Conservation (phyloP, 2,888 invertebrate genomes). For the Belgica antarctica region DNA sequence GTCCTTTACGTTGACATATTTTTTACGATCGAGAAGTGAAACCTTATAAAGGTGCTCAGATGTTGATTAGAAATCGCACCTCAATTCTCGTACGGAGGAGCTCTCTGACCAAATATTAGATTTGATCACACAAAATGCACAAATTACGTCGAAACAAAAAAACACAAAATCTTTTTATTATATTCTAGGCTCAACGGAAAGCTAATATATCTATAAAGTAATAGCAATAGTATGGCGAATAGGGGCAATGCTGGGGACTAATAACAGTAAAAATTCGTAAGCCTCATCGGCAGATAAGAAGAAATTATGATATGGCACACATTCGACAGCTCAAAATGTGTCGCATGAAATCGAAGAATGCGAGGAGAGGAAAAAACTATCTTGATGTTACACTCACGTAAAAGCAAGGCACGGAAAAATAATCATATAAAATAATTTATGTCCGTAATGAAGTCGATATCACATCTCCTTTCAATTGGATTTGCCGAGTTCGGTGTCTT, state of each 20-base stretch:
- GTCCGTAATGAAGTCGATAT: constrained; percentile 27
- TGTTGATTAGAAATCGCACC: constrained; percentile 37
- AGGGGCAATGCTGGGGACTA: not conserved
- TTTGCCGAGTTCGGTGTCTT: too few species aligned
- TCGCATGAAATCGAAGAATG: not conserved
- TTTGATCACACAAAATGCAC: not conserved
- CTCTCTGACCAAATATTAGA: constrained; percentile 5
- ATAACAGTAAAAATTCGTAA: constrained; percentile 11
- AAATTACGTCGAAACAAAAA: constrained; percentile 6
- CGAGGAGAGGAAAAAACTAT: not conserved
- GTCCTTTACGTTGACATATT: too few species aligned
- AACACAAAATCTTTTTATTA: constrained; percentile 39
- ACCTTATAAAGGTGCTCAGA: constrained; percentile 41
- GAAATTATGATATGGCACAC: not conserved
- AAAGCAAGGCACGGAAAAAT: constrained; percentile 24
- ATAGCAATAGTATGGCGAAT: not conserved
- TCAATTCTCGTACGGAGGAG: constrained; percentile 4
- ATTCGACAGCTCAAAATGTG: not conserved
- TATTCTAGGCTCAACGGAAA: constrained; percentile 3
- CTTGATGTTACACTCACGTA: constrained; percentile 1
- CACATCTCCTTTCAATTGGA: too few species aligned
- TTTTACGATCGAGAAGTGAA: not conserved
- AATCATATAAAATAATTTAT: constrained; percentile 41
- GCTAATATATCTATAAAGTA: constrained; percentile 10
- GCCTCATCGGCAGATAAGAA: not conserved